A percentile compares a stretch with the other conserved stretches of the same genome.
Conservation (phyloP, 2,113 vertebrate genomes). For the Gnathonemus longibarbis region DNA sequence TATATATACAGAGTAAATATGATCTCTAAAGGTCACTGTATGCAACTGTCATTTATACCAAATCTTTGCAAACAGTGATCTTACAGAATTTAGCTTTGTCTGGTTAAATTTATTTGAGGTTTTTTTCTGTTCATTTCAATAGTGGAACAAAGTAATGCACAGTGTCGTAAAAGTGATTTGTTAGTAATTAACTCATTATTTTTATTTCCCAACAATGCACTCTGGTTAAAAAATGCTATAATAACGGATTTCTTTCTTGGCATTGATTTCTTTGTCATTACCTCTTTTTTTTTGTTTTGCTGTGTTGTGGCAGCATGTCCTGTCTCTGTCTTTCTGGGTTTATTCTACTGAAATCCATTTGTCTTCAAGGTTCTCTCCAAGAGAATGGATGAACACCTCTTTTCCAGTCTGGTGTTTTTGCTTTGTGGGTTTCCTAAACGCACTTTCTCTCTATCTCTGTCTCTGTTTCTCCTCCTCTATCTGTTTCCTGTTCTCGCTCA, state of each 20-base stretch:
- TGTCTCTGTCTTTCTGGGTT: constrained; percentile 56
- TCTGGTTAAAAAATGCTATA: background rate
- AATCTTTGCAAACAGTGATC: background rate
- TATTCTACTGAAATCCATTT: constrained; percentile 72
- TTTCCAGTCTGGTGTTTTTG: constrained; percentile 71
- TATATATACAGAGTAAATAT: background rate
- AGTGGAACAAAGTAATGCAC: background rate
- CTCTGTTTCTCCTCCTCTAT: constrained; percentile 27
- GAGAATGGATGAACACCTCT: constrained; percentile 71
- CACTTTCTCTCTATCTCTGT: constrained; percentile 41
- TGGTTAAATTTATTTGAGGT: background rate
- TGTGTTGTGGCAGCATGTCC: constrained; percentile 19
- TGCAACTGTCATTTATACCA: background rate
- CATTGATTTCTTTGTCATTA: constrained; percentile 12
- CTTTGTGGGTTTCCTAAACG: constrained; percentile 64
- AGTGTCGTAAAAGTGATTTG: background rate
- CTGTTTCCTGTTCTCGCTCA: constrained; percentile 40
- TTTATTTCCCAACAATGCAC: constrained; percentile 9
- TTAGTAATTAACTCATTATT: background rate
- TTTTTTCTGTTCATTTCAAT: background rate
- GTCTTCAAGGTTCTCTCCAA: constrained; percentile 79
- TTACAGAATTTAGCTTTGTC: background rate
- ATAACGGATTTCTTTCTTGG: background rate
- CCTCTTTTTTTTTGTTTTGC: constrained; percentile 11
- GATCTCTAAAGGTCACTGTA: background rate